These are phyloP conservation scores for Melanchra persicariae DNA, from an alignment of 2,888 invertebrate genomes.

Conservation along the genomic window DNA sequence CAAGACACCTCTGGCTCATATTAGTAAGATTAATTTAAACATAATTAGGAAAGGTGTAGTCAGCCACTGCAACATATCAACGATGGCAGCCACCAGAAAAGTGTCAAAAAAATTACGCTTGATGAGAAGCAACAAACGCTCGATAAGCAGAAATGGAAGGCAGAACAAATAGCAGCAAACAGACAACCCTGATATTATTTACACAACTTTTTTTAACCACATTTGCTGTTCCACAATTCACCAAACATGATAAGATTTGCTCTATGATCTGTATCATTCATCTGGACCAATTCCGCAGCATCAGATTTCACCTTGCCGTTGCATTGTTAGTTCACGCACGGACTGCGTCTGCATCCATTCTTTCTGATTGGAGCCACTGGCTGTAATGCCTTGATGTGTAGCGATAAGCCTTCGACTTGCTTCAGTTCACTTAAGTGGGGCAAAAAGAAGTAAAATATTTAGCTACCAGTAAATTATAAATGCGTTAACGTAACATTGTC, in stretches of 20 bases:
- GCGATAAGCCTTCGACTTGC: constrained; percentile 35
- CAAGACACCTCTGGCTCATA: neutral
- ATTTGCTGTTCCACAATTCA: neutral
- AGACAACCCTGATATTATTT: neutral
- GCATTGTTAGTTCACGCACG: constrained; percentile 61
- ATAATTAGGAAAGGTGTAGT: too few species aligned
- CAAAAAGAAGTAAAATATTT: neutral
- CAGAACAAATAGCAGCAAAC: neutral
- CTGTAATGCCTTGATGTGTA: constrained; percentile 28
- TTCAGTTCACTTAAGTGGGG: constrained; percentile 10
- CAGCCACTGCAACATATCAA: too few species aligned
- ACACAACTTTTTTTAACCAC: neutral
- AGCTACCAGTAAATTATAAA: neutral
- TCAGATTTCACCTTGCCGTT: constrained; percentile 50
- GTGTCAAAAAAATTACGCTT: too few species aligned
- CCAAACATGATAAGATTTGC: constrained; percentile 8
- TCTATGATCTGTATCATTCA: constrained; percentile 19
- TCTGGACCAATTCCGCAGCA: constrained; percentile 42
- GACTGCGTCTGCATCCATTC: constrained; percentile 18
- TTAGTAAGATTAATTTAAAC: too few species aligned
- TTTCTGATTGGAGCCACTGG: constrained; percentile 47
- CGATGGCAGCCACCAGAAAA: too few species aligned
- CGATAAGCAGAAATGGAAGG: too few species aligned
- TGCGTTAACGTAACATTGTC: neutral
- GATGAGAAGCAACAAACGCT: too few species aligned